phyloP scores from a whole-genome alignment of 92 coral and sea anemone genomes.

The Desmophyllum pertusum region DNA sequence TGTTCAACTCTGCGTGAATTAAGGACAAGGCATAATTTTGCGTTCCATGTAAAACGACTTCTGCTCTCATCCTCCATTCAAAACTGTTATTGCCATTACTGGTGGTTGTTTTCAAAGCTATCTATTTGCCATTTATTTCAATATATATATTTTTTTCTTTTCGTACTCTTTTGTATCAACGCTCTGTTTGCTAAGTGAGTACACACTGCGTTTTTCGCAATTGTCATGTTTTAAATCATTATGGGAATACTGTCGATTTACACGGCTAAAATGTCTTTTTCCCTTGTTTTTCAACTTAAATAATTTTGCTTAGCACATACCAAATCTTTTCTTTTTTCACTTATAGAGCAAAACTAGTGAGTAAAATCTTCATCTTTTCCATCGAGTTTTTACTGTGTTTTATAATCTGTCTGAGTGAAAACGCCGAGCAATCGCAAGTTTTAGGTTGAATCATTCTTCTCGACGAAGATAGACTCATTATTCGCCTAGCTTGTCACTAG shows the following conservation, averaged over 20 bases:
- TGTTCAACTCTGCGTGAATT: not conserved
- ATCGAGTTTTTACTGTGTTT: not conserved
- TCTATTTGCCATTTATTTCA: not conserved
- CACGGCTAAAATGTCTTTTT: conserved; percentile 3
- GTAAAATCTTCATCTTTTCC: not conserved
- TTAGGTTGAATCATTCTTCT: not conserved
- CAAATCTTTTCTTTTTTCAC: no score
- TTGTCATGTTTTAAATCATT: not conserved
- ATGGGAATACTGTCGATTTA: not conserved
- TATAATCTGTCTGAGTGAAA: not conserved
- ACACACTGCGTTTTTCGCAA: conserved; percentile 23
- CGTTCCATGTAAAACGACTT: not conserved
- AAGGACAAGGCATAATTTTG: not conserved
- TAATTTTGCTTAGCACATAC: conserved; percentile 37
- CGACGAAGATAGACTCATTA: not conserved
- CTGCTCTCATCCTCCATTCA: not conserved
- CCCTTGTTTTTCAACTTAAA: not conserved
- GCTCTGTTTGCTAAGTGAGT: not conserved
- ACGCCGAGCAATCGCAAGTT: not conserved
- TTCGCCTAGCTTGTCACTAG: not conserved
- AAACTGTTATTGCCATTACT: not conserved
- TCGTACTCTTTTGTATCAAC: not conserved
- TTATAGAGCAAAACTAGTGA: not conserved
- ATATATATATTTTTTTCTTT: not conserved
- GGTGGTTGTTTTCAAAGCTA: not conserved